Conservation (phyloP, 2,113 vertebrate species). For the Festucalex cinctus region DNA sequence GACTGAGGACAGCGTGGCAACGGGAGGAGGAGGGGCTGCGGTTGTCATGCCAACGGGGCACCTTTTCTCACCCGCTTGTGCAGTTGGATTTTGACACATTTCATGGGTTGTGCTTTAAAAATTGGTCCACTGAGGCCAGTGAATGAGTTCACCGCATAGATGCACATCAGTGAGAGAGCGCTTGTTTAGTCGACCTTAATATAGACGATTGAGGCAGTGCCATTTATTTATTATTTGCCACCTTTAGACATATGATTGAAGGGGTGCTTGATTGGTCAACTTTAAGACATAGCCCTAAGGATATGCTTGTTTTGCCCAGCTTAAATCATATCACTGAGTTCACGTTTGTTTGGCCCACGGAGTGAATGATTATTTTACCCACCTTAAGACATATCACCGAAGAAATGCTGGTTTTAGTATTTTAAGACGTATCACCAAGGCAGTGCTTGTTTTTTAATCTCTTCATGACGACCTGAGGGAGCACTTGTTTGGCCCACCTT, state of each 20-base stretch:
- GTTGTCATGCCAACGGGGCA: constrained; percentile 1
- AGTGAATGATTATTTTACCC: not conserved
- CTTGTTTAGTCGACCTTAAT: not conserved
- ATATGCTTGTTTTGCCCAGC: not conserved
- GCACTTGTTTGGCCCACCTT: not conserved
- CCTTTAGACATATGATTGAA: not conserved
- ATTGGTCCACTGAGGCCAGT: not conserved
- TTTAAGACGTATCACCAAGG: not conserved
- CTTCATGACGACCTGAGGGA: not conserved
- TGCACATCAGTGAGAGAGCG: not conserved
- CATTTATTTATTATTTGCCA: not conserved
- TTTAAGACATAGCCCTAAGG: not conserved
- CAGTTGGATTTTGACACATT: not conserved
- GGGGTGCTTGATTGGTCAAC: not conserved
- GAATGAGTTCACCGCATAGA: not conserved
- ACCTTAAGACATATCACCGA: too few relatives aligned
- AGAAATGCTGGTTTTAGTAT: too few relatives aligned
- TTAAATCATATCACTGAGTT: not conserved
- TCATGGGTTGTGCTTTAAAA: not conserved
- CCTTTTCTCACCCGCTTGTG: not conserved
- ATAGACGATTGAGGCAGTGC: not conserved
- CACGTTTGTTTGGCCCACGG: not conserved
- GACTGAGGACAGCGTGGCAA: constrained; percentile 2
- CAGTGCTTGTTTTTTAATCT: not conserved
- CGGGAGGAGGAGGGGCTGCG: not conserved